phyloP scores from a whole-genome alignment of 2,797 vertebrate species.

The Hoplostethus mediterraneus region DNA sequence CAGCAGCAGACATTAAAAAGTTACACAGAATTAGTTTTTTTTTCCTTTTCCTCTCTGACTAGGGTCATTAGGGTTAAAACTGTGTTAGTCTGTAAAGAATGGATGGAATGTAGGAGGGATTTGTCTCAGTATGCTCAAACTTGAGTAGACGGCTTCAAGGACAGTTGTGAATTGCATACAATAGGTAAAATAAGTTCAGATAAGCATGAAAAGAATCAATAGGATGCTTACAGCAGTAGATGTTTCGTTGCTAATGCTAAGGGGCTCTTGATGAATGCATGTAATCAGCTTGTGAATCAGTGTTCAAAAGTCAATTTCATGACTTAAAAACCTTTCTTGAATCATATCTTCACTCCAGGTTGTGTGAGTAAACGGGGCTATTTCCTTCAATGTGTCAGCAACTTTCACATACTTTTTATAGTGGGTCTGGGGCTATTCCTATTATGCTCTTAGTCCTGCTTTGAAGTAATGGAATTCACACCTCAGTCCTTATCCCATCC shows the following conservation, averaged over 20 bases:
- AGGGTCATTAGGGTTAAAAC: constrained; percentile 72
- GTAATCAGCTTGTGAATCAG: constrained; percentile 32
- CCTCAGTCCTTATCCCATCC: background rate
- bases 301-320: constrained; percentile 50
- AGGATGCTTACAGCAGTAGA: constrained; percentile 38
- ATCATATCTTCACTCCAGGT: constrained; percentile 21
- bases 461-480: background rate
- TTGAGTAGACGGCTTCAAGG: constrained; percentile 72
- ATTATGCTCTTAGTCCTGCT: background rate
- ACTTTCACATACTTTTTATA: constrained; percentile 1
- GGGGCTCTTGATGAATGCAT: constrained; percentile 20
- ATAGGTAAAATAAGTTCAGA: constrained; percentile 55
- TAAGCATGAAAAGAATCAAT: constrained; percentile 61
- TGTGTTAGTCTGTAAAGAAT: constrained; percentile 44
- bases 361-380: constrained; percentile 39
- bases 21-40: constrained; percentile 76
- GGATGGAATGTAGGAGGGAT: constrained; percentile 56
- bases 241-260: constrained; percentile 43
- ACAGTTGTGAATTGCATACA: constrained; percentile 65
- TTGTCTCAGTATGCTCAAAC: constrained; percentile 57
- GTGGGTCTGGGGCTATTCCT: background rate
- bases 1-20: constrained; percentile 78
- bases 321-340: constrained; percentile 40
- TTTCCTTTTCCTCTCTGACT: constrained; percentile 48
- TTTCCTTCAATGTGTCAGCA: constrained; percentile 28